Conservation (phyloP, 2,888 invertebrate species). For the Dorcus parallelipipedus region DNA sequence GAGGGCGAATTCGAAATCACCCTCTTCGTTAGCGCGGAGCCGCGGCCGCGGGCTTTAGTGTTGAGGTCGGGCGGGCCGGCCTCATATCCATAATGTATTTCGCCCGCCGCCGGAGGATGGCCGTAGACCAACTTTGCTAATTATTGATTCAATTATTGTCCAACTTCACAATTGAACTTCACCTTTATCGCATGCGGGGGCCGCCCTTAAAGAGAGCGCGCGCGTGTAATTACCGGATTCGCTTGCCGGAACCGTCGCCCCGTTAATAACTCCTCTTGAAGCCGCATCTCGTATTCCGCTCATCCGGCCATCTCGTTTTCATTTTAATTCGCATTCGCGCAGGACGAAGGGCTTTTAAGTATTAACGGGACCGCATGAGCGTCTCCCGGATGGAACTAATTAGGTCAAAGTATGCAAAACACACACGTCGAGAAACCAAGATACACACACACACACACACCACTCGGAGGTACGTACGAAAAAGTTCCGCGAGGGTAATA, state of each 20-base stretch:
- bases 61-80: background rate
- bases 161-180: constrained; percentile 24
- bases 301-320: background rate
- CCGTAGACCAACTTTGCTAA: constrained; percentile 23
- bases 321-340: background rate
- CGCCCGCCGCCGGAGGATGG: constrained; percentile 8
- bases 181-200: constrained; percentile 16
- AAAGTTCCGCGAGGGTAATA: too few species aligned
- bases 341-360: too few species aligned
- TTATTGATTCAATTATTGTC: constrained; percentile 28
- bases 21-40: background rate
- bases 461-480: too few species aligned
- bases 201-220: background rate
- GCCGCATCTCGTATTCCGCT: background rate
- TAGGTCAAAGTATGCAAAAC: too few species aligned
- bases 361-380: too few species aligned
- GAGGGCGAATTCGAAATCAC: background rate
- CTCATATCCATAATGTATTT: constrained; percentile 23
- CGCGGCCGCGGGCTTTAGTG: background rate
- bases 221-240: background rate
- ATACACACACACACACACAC: too few species aligned
- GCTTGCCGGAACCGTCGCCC: background rate
- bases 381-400: too few species aligned
- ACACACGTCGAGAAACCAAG: too few species aligned
- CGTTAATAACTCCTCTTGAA: background rate